Percentiles rank a stretch among this genome's conserved stretches.
Evolutionary conservation across 2,113 vertebrate species (phyloP).

Genomic region (Anolis carolinensis): DNA sequence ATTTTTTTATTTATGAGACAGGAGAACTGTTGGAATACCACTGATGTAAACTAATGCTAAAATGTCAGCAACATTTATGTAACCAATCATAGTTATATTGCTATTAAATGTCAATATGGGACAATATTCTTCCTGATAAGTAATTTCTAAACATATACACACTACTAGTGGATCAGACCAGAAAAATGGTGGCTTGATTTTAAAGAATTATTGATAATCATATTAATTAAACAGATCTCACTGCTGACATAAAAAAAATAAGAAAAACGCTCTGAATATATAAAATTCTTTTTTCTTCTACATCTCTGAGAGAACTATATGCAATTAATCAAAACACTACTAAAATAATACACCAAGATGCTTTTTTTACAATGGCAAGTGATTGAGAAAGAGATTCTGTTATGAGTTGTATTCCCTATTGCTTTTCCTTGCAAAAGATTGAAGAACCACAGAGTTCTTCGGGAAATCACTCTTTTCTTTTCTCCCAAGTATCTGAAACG

Average conservation of each 20-base stretch:
- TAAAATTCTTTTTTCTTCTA: not conserved
- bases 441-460: not conserved
- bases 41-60: constrained; percentile 17
- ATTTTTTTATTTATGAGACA: not conserved
- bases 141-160: not conserved
- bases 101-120: not conserved
- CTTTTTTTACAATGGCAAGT: not conserved
- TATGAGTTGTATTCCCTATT: not conserved
- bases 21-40: not conserved
- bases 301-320: not conserved
- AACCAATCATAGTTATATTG: not conserved
- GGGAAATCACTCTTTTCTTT: not conserved
- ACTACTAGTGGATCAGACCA: not conserved
- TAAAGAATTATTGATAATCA: not conserved
- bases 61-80: constrained; percentile 11
- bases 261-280: not conserved
- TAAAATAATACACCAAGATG: not conserved
- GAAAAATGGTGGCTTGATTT: not conserved
- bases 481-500: constrained; percentile 30
- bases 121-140: not conserved
- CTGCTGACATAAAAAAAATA: not conserved
- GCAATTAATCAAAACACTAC: not conserved
- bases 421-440: not conserved
- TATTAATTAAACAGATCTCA: not conserved
- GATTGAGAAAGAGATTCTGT: not conserved